phyloP scores from a whole-genome alignment of 2,113 vertebrate species.

The Pseudopodoces humilis region DNA sequence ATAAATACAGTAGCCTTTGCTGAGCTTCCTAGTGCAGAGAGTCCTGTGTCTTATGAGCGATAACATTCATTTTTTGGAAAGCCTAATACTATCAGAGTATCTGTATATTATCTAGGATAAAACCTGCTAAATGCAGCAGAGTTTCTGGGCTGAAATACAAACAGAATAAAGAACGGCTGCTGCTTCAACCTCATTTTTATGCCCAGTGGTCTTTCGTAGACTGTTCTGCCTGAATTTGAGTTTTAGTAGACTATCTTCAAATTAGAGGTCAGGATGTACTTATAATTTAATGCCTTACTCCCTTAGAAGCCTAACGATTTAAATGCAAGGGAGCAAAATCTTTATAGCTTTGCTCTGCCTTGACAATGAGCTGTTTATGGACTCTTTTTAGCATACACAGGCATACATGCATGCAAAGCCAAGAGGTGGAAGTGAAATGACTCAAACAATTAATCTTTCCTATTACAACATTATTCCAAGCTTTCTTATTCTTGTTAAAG shows the following conservation, averaged over 20 bases:
- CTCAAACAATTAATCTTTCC: not conserved
- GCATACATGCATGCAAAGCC: not conserved
- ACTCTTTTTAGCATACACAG: conserved; percentile 11
- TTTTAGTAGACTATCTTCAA: conserved; percentile 37
- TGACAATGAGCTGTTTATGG: not conserved
- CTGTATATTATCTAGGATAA: not conserved
- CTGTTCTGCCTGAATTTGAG: conserved; percentile 16
- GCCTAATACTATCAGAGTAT: not conserved
- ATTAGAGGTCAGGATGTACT: conserved; percentile 16
- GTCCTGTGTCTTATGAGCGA: not conserved
- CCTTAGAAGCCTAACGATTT: not conserved
- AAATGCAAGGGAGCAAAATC: not conserved
- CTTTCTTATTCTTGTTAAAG: conserved; percentile 1
- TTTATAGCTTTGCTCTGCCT: not conserved
- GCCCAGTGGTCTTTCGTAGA: not conserved
- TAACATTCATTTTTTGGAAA: conserved; percentile 6
- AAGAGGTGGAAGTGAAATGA: not conserved
- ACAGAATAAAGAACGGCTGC: not conserved
- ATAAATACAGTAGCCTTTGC: not conserved
- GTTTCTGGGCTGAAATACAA: not conserved
- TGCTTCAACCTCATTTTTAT: conserved; percentile 25
- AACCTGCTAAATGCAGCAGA: conserved; percentile 14
- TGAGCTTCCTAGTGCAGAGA: not conserved
- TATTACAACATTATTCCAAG: not conserved
- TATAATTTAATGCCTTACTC: not conserved